Conservation (phyloP, 2,888 invertebrate species). For the Heliothis peltigera region DNA sequence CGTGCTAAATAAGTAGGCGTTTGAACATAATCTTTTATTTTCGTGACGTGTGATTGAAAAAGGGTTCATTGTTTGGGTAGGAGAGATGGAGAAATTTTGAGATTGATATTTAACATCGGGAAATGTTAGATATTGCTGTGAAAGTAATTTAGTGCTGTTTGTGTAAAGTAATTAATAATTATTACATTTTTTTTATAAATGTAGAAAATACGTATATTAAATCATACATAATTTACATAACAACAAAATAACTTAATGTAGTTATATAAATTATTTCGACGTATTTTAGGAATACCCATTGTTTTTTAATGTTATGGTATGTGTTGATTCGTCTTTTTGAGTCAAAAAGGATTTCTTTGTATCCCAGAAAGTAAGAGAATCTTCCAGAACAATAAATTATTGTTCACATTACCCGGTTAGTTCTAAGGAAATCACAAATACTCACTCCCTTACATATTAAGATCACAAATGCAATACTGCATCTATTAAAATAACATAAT, state of each 20-base stretch:
- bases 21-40: constrained; percentile 46
- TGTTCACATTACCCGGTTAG: neutral
- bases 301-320: too few relatives aligned
- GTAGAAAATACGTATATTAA: too few relatives aligned
- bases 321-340: too few relatives aligned
- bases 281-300: too few relatives aligned
- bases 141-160: neutral
- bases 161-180: too few relatives aligned
- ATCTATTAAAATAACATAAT: constrained; percentile 19
- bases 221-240: too few relatives aligned
- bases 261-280: too few relatives aligned
- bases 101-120: constrained; percentile 3
- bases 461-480: constrained; percentile 4
- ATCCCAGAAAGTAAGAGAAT: neutral
- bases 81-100: neutral
- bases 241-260: too few relatives aligned
- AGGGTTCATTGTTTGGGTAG: constrained; percentile 34
- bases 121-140: neutral
- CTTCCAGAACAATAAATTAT: too few relatives aligned
- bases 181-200: too few relatives aligned
- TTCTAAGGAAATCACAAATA: neutral
- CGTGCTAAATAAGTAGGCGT: constrained; percentile 48
- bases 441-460: neutral
- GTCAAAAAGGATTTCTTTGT: too few relatives aligned
- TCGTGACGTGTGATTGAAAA: constrained; percentile 47